Evolutionary conservation across 2,797 vertebrate genomes (phyloP), one percentile per base, ranked within the genome.

Genomic region (Syncerus caffer): DNA sequence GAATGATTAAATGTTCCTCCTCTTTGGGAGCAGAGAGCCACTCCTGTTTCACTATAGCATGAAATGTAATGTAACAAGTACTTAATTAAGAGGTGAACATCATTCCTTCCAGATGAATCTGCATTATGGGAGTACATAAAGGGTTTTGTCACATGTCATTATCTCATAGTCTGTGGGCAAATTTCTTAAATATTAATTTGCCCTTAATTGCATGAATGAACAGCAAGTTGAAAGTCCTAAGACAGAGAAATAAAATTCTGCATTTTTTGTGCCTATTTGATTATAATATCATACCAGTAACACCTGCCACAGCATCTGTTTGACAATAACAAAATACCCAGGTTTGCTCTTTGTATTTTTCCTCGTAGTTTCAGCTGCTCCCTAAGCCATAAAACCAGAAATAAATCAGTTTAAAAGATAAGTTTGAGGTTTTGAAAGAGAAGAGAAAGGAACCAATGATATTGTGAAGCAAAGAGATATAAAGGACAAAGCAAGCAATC

Each of bases 391-490:
- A 98, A 97, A 96, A 78, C 57, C 25, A 64, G 82, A 97, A 95
- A 95, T 96, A 97, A 97, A 97, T 98, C 96, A 92, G 58, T 96
- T 96, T 96, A 93, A 98, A 93, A 95, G 92, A 97, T 96, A 97
- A 97, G 71, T 62, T 92, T 82, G 17, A 93, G 76, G 82, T 94
- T 97, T 93, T 85, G 64, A 82, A 97, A 93, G 95, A 31, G 58
- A 89, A 80, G 55, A 94, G 45, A 97, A 97, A 95, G 50, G 31
- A 95, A 80, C 51, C 51, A 58, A 95, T 50, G 62, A 90, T 45
- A 96, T 25, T 47, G 45, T 62, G n/a, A 95, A 93, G 64, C 67
- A 84, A 96, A 93, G 50, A 67, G 74, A 86, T 67, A 27, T 19
- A 86, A 79, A 97, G 67, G 78, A 95, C 95, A 96, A 93, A 96